These are phyloP conservation scores for Oscheius sp. DNA, from an alignment of 2,888 invertebrate genomes.

Conservation along the genomic window DNA sequence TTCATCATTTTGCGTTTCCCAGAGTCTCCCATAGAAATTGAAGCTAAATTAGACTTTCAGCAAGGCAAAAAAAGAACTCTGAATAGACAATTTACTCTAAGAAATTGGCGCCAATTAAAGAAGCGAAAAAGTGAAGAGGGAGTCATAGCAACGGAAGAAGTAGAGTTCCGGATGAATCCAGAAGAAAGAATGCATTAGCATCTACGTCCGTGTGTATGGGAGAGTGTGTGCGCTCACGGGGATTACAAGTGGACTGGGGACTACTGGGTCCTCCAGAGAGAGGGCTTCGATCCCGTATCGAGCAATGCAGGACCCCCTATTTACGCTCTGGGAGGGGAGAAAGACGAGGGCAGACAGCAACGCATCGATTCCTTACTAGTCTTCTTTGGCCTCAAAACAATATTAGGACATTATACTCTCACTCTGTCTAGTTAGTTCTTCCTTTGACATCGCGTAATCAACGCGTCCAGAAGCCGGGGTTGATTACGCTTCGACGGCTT, in stretches of 20 bases:
- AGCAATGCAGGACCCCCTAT: conserved; percentile 11
- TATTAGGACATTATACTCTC: neutral
- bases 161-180: conserved; percentile 21
- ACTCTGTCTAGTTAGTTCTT: too few species aligned
- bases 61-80: neutral
- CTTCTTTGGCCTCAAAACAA: conserved; percentile 11
- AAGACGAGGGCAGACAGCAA: neutral
- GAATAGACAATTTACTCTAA: neutral
- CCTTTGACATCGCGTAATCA: too few species aligned
- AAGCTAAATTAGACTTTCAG: neutral
- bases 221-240: conserved; percentile 15
- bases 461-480: too few species aligned
- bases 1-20: too few species aligned
- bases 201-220: neutral
- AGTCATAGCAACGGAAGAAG: neutral
- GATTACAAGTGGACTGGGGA: conserved; percentile 28
- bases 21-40: neutral
- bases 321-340: conserved; percentile 8
- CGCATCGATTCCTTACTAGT: conserved; percentile 3
- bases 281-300: conserved; percentile 37
- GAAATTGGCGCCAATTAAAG: neutral
- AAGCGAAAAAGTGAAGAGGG: neutral
- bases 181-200: conserved; percentile 27
- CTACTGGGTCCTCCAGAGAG: neutral
- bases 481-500: too few species aligned